These are phyloP conservation scores for Microtus oregoni DNA, from an alignment of 2,113 vertebrate genomes.

Conservation along the genomic window DNA sequence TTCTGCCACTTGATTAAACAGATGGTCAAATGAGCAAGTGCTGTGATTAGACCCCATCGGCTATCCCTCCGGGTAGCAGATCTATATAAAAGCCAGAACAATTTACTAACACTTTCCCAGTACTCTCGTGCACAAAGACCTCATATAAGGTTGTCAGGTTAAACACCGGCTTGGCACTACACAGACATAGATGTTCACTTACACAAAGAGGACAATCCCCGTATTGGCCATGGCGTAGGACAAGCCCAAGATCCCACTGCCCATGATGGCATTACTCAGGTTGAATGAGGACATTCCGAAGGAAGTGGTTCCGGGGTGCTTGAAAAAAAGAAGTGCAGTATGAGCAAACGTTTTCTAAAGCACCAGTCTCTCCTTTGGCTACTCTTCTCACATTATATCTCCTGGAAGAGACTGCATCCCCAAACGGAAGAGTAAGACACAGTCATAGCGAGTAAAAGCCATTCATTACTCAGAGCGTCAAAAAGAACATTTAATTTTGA, in stretches of 20 bases:
- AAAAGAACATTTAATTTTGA: slow-evolving; percentile 58
- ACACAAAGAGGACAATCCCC: slow-evolving; percentile 96
- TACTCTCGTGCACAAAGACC: neutral
- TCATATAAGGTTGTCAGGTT: too few relatives aligned
- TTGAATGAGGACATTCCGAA: slow-evolving; percentile 98
- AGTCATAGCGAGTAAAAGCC: neutral
- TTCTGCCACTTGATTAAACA: neutral
- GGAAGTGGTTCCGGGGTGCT: slow-evolving; percentile 95
- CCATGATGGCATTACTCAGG: slow-evolving; percentile 99
- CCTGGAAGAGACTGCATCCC: neutral
- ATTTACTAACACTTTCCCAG: neutral
- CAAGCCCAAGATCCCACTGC: slow-evolving; percentile 96
- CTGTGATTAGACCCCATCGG: neutral
- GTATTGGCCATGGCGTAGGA: slow-evolving; percentile 99
- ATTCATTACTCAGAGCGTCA: neutral
- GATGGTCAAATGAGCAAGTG: neutral
- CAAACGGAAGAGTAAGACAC: rapidly evolving
- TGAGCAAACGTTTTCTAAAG: slow-evolving; percentile 12
- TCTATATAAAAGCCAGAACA: slow-evolving; percentile 11
- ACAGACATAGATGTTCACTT: slow-evolving; percentile 81
- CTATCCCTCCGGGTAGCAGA: neutral
- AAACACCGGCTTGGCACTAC: neutral
- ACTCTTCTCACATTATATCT: neutral
- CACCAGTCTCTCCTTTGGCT: neutral
- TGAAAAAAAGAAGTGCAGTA: neutral